Base-by-base conservation (phyloP, 2,113 vertebrate genomes). In the Percina caprodes region DNA sequence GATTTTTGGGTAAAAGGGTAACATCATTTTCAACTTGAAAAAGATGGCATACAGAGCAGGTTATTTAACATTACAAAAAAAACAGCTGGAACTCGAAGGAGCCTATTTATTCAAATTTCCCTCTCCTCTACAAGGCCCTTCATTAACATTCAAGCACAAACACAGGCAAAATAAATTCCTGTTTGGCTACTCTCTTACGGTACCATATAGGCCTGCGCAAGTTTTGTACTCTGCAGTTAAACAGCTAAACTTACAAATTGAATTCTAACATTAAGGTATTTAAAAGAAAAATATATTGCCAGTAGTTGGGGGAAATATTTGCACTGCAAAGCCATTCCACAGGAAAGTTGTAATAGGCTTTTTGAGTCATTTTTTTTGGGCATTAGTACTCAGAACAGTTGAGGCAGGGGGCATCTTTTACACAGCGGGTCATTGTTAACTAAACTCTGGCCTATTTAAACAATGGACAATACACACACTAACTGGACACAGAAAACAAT, bases 101-200 rank as follows among this genome's bases (percentile, higher is more conserved):
- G 51, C 67, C 74, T 49, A 46, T 86, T 85, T 75, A 86, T 69
- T 62, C 67, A 58, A 56, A 23, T 72, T 81, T 85, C n/a, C n/a
- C n/a, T n/a, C n/a, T n/a, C n/a, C 78, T 70, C 35, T 77, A 61
- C 55, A 85, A 77, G 58, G 69, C 26, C 63, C 70, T 74, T 88
- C 77, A 92, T 92, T 89, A 85, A 82, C 77, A 91, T 92, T 90
- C 81, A 90, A 79, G 78, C 52, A 82, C 69, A 90, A 77, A 68
- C 72, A 77, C 56, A 1, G 48, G 68, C 63, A 6, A 75, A 82
- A 56, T 52, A 63, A 80, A 82, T 69, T 71, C 48, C 67, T 63
- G n/a, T 74, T 83, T 80, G 80, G 23, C 54, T 77, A 2, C 51
- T 59, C 59, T 82, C 26, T 67, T 42, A 18, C 5, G 24, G 23